phyloP scores from a whole-genome alignment of 2,888 invertebrate species.

The Drosophila niveifrons region DNA sequence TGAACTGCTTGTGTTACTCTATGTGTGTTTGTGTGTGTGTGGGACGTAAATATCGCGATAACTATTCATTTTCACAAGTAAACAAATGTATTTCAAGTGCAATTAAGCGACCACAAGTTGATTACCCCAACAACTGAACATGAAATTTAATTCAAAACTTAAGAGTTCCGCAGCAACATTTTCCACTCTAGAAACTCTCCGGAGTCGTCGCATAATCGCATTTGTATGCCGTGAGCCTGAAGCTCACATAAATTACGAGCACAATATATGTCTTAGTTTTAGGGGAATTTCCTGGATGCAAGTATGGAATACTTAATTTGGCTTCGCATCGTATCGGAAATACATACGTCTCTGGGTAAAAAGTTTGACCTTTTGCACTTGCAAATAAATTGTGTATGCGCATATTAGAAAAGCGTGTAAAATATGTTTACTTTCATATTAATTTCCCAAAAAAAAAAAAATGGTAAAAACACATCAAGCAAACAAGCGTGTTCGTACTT shows the following conservation, averaged over 20 bases:
- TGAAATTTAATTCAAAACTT: conserved; percentile 15
- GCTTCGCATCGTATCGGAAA: background rate
- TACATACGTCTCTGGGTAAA: background rate
- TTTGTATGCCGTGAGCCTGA: conserved; percentile 3
- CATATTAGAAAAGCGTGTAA: conserved; percentile 4
- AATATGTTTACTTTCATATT: conserved; percentile 5
- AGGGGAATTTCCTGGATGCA: background rate
- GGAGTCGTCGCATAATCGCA: background rate
- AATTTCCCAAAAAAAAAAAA: background rate
- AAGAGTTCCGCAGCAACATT: background rate
- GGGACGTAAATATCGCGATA: conserved; percentile 48
- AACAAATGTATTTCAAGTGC: conserved; percentile 65
- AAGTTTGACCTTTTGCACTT: conserved; percentile 13
- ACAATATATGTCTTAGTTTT: background rate
- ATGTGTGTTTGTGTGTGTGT: conserved; percentile 9
- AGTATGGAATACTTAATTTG: conserved; percentile 11
- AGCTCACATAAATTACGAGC: conserved; percentile 1
- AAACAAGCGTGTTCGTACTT: conserved; percentile 6
- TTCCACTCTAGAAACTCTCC: background rate
- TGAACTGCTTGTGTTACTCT: conserved; percentile 36
- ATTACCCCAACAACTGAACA: conserved; percentile 21
- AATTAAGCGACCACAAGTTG: conserved; percentile 34
- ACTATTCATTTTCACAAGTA: conserved; percentile 64
- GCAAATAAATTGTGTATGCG: conserved; percentile 7
- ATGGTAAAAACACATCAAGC: no score